A percentile compares a stretch with the other conserved stretches of the same genome.
Conservation (phyloP, 2,113 vertebrate species). For the Thalassoma bifasciatum region DNA sequence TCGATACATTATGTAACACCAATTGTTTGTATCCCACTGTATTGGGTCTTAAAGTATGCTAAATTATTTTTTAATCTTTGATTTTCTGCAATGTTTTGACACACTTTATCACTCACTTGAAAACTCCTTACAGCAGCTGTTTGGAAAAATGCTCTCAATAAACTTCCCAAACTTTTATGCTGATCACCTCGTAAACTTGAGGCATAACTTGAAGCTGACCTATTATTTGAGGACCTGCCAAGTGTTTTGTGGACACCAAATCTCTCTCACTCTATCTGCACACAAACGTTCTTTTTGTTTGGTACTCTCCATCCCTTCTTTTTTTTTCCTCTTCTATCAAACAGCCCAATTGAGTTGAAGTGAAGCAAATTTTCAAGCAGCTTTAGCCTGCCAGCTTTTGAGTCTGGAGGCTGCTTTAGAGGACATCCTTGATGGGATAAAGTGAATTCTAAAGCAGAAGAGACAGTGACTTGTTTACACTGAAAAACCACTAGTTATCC, state of each 20-base stretch:
- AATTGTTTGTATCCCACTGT: too few relatives aligned
- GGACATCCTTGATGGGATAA: conserved; percentile 55
- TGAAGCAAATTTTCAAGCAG: conserved; percentile 44
- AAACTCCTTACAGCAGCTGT: too few relatives aligned
- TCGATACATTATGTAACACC: too few relatives aligned
- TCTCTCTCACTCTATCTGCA: not conserved
- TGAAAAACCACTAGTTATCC: conserved; percentile 58
- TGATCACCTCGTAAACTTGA: not conserved
- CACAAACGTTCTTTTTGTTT: not conserved
- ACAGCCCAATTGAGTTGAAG: conserved; percentile 43
- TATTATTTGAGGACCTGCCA: conserved; percentile 19
- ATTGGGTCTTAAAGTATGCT: too few relatives aligned
- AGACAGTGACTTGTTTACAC: conserved; percentile 72
- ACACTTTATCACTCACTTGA: too few relatives aligned
- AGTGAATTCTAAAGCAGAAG: conserved; percentile 61
- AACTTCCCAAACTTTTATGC: not conserved
- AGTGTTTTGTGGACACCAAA: not conserved
- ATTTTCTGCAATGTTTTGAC: too few relatives aligned
- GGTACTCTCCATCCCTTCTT: conserved; percentile 1
- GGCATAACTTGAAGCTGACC: too few relatives aligned
- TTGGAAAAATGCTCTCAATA: too few relatives aligned
- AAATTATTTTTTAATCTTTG: too few relatives aligned
- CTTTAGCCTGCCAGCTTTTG: conserved; percentile 22
- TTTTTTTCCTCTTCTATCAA: conserved; percentile 29
- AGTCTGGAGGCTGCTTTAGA: conserved; percentile 41